Evolutionary conservation across 2,797 vertebrate species (phyloP).

Genomic region (Ptychadena robeensis): DNA sequence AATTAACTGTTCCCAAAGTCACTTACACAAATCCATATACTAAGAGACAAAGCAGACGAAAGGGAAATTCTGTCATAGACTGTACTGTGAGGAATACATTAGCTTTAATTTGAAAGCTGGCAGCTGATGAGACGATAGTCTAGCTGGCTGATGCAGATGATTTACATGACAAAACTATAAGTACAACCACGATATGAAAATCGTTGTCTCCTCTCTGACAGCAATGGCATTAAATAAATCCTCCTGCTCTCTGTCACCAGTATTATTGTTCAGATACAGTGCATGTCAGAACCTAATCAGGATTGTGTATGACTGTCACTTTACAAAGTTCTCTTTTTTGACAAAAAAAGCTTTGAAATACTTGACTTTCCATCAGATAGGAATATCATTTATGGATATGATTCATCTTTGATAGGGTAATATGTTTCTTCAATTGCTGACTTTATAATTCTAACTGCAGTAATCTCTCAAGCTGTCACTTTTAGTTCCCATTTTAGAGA

Average conservation of each 20-base stretch:
- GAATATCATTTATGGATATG: background rate
- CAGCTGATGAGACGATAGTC: constrained; percentile 27
- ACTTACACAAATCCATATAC: background rate
- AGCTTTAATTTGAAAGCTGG: background rate
- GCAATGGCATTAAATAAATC: constrained; percentile 4
- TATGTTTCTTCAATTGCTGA: background rate
- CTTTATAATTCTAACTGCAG: background rate
- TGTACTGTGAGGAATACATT: constrained; percentile 2
- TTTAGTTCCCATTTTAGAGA: background rate
- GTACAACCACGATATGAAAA: background rate
- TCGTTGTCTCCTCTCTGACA: background rate
- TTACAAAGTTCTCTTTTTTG: background rate
- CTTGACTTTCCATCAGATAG: constrained; percentile 9
- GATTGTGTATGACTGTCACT: background rate
- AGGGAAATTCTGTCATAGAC: background rate
- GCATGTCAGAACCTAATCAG: constrained; percentile 5
- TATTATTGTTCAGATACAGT: background rate
- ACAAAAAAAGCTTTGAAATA: background rate
- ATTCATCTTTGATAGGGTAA: background rate
- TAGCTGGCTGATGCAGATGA: constrained; percentile 3
- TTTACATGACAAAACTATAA: constrained; percentile 24
- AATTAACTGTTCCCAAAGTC: background rate
- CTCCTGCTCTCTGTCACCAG: background rate
- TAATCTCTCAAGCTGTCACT: background rate
- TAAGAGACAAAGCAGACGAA: background rate